phyloP scores from a whole-genome alignment of 2,888 invertebrate genomes.

The Cynaeus angustus region DNA sequence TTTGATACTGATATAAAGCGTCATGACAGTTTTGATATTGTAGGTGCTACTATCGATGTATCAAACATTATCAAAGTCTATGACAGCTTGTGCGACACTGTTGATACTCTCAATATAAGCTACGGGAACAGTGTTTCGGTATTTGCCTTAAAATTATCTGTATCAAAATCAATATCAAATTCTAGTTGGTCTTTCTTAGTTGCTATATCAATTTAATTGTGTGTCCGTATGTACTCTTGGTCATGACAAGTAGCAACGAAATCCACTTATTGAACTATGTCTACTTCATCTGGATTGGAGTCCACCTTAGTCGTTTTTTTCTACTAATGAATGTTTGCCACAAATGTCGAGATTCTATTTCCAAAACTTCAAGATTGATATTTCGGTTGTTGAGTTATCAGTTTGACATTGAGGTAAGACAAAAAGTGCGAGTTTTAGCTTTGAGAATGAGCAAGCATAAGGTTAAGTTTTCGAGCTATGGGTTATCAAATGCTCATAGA shows the following conservation, averaged over 20 bases:
- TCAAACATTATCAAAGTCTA: not conserved
- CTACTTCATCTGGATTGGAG: constrained; percentile 20
- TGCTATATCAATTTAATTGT: constrained; percentile 18
- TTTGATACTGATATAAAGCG: not conserved
- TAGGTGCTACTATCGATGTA: not conserved
- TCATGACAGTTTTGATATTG: not conserved
- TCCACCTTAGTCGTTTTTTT: not conserved
- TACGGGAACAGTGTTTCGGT: constrained; percentile 1
- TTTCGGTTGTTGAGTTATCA: not conserved
- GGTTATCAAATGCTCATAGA: constrained; percentile 11
- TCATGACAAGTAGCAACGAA: constrained; percentile 19
- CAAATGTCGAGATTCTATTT: not conserved
- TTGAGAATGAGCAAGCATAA: not conserved
- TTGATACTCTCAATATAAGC: not conserved
- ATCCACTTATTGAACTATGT: constrained; percentile 8
- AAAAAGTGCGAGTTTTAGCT: not conserved
- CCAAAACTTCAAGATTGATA: not conserved
- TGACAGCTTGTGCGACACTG: not conserved
- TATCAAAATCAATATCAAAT: constrained; percentile 7
- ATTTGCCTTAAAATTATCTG: not conserved
- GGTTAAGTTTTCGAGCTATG: constrained; percentile 18
- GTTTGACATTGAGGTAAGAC: not conserved
- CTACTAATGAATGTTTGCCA: constrained; percentile 11
- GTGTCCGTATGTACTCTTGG: constrained; percentile 8
- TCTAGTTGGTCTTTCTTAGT: constrained; percentile 8